phyloP scores from a whole-genome alignment of 2,888 invertebrate species.

The Coelogynopora nodosa region DNA sequence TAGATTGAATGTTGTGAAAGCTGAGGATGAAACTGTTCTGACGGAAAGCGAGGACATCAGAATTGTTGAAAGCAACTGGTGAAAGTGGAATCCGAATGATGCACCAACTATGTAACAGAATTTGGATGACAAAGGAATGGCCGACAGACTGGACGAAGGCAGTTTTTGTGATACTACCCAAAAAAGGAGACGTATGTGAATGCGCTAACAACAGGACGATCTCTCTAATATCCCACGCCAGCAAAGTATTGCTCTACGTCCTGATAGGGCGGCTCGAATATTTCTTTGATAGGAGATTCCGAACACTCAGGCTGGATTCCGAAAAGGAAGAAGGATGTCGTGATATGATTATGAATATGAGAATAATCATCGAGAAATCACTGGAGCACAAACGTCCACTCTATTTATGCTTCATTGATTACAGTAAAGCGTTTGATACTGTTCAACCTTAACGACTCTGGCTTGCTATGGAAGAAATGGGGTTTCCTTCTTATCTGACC shows the following conservation, averaged over 20 bases:
- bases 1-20: neutral
- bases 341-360: constrained; percentile 24
- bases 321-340: constrained; percentile 24
- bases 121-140: constrained; percentile 13
- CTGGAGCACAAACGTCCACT: neutral
- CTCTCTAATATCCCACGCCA: neutral
- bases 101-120: constrained; percentile 4
- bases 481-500: neutral
- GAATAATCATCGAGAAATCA: constrained; percentile 31
- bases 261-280: neutral
- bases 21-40: neutral
- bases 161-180: no score
- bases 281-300: no score
- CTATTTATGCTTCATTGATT: constrained; percentile 21
- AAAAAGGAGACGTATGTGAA: constrained; percentile 2
- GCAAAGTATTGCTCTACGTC: neutral
- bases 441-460: constrained; percentile 2
- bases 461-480: constrained; percentile 12
- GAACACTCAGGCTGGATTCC: constrained; percentile 6
- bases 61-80: neutral
- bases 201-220: no score
- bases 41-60: neutral
- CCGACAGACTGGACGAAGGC: neutral
- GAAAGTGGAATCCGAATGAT: neutral
- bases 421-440: constrained; percentile 33